These are phyloP conservation scores for Proisotoma minuta DNA, from an alignment of 2,888 invertebrate genomes.

Conservation along the genomic window DNA sequence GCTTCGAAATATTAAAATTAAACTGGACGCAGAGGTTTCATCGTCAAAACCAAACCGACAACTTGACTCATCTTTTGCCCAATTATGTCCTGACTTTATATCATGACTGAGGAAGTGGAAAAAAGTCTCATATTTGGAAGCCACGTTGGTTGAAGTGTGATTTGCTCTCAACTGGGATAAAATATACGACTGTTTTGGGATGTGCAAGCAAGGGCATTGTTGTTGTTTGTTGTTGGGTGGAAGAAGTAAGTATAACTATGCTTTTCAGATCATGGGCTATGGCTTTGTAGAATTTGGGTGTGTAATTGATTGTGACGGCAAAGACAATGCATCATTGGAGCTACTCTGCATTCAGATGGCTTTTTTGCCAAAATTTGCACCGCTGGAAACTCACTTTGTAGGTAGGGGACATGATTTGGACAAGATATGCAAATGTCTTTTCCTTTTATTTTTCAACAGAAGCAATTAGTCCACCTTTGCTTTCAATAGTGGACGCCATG, in stretches of 20 bases:
- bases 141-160: background rate
- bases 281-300: no score
- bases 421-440: background rate
- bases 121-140: conserved; percentile 36
- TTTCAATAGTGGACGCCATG: no score
- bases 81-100: conserved; percentile 34
- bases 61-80: conserved; percentile 26
- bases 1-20: no score
- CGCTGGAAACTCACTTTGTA: no score
- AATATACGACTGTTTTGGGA: no score
- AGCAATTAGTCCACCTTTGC: no score
- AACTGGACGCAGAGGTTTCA: no score
- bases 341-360: background rate
- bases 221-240: no score
- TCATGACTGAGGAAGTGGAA: conserved; percentile 24
- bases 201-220: no score
- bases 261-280: no score
- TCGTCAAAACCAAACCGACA: conserved; percentile 14
- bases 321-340: background rate
- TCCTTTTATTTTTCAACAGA: no score
- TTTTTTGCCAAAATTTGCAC: background rate
- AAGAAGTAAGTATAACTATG: no score
- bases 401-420: background rate
- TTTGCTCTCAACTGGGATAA: background rate
- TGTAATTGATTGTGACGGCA: background rate